These are phyloP conservation scores for Pyxicephalus adspersus DNA, from an alignment of 2,113 vertebrate genomes.

Conservation along the genomic window DNA sequence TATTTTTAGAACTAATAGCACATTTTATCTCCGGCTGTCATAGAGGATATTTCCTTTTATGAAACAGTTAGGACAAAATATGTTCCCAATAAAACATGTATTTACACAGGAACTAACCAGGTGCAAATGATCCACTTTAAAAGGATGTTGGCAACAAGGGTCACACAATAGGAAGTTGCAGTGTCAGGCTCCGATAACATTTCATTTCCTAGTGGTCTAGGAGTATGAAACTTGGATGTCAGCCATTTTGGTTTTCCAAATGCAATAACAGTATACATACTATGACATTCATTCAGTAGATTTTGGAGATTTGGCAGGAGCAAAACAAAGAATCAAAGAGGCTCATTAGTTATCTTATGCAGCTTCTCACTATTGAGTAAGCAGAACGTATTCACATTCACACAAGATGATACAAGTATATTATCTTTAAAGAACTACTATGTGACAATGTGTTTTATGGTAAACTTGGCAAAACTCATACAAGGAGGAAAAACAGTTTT, in stretches of 20 bases:
- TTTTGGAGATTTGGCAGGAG: too few species aligned
- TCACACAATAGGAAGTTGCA: conserved; percentile 40
- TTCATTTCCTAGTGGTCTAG: conserved; percentile 42
- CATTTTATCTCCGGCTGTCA: neutral
- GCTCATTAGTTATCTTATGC: too few species aligned
- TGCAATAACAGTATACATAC: too few species aligned
- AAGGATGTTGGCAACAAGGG: conserved; percentile 25
- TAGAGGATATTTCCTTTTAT: neutral
- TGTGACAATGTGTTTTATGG: too few species aligned
- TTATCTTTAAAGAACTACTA: too few species aligned
- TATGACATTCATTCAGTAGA: too few species aligned
- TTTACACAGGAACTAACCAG: neutral
- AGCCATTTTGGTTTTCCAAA: conserved; percentile 44
- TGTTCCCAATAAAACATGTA: neutral
- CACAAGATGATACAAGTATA: too few species aligned
- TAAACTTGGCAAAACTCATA: too few species aligned
- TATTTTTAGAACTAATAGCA: neutral
- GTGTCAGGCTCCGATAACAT: conserved; percentile 24
- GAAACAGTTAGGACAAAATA: neutral
- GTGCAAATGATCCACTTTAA: neutral
- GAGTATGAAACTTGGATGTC: conserved; percentile 1
- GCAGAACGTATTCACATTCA: too few species aligned
- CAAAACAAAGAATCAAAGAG: too few species aligned
- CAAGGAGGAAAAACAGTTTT: too few species aligned
- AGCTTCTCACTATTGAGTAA: too few species aligned